These are phyloP conservation scores for Chloropsis cyanopogon DNA, from an alignment of 2,113 vertebrate genomes.

Conservation along the genomic window DNA sequence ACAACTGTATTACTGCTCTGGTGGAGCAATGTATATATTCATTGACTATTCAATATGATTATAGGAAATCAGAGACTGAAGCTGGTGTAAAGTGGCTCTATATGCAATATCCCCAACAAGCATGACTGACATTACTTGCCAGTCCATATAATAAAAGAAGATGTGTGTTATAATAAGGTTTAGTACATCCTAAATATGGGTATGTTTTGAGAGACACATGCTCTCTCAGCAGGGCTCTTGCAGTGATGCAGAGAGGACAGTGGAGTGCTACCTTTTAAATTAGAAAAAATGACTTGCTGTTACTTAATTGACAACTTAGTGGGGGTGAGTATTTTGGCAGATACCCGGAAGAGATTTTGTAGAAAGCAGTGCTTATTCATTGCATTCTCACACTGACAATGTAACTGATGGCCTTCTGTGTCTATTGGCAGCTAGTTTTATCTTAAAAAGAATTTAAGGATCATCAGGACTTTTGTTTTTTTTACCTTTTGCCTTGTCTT, in stretches of 20 bases:
- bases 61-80: neutral
- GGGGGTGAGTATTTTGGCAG: neutral
- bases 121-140: neutral
- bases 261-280: neutral
- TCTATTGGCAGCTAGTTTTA: neutral
- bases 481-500: neutral
- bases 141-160: neutral
- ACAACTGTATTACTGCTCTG: neutral
- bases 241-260: neutral
- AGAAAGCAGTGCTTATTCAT: neutral
- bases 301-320: neutral
- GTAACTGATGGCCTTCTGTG: neutral
- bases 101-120: neutral
- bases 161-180: neutral
- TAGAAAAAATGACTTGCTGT: neutral
- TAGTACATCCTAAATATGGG: neutral
- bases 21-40: neutral
- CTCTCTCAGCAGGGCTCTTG: neutral
- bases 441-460: neutral
- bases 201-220: neutral
- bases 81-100: neutral
- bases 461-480: neutral
- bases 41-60: neutral
- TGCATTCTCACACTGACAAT: neutral
- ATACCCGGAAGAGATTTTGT: neutral